Base-by-base conservation (phyloP, 2,888 invertebrate genomes). In the Rotaria magnacalcarata region DNA sequence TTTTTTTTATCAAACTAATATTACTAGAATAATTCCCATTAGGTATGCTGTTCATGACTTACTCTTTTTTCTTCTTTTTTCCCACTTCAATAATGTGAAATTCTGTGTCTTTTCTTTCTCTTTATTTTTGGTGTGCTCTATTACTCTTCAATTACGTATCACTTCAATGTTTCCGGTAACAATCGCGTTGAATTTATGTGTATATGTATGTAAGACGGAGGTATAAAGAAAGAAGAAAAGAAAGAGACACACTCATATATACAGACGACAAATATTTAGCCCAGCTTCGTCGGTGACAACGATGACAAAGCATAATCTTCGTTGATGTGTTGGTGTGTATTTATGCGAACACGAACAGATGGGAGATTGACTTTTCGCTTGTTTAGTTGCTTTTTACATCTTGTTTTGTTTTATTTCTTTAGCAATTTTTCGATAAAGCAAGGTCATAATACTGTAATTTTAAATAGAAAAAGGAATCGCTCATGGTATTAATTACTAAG, bases 321-420 rank as follows among this genome's bases (percentile, higher is more conserved):
- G n/a, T 60, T 60, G n/a, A 27, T n/a, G 58, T 27, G 10, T 11
- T 60, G 24, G n/a, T 60, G 8, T n/a, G 27, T 27, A 60, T 60
- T 60, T 60, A 8, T 60, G 58, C 58, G 58, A 60, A 60, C n/a
- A 60, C 58, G 58, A 60, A 27, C 58, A 60, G n/a, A 60, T 60
- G 58, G 2, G 27, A 60, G 58, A 60, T 60, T 60, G 14, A 60
- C 58, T 60, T 60, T 60, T 60, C n/a, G 27, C 27, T 60, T 60
- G 27, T 27, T 60, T 60, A n/a, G 58, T 60, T 60, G 58, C 58
- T 27, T 60, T 56, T 60, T 60, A 60, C 27, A 27, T 10, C 14
- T 60, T 27, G n/a, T 1, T 11, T 60, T 60, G 50, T 60, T 60
- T 11, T 60, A 6, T 27, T n/a, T 27, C n/a, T 60, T 60, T n/a